A percentile compares a stretch with the other conserved stretches of the same genome.
These are phyloP conservation scores for Catotricha subobsoleta DNA, from an alignment of 2,888 invertebrate genomes.

Conservation along the genomic window DNA sequence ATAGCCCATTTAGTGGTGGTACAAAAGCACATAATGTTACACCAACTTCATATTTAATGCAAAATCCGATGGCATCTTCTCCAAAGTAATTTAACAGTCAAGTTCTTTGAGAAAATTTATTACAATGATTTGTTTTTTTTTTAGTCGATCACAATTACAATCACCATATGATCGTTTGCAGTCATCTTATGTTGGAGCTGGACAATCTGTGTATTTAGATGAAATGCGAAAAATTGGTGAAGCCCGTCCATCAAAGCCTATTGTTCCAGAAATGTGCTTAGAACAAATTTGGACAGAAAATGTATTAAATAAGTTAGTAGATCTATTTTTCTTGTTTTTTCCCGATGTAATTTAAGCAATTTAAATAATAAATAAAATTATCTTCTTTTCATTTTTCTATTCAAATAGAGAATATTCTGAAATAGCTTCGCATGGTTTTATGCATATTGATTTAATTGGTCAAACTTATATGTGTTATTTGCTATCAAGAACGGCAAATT, in stretches of 20 bases:
- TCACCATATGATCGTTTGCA: constrained; percentile 24
- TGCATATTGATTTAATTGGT: constrained; percentile 70
- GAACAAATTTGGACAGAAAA: constrained; percentile 82
- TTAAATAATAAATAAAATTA: background rate
- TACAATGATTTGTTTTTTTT: no score
- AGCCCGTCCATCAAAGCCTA: constrained; percentile 41
- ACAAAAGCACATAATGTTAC: background rate
- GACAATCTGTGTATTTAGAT: constrained; percentile 23
- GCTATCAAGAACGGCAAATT: constrained; percentile 30
- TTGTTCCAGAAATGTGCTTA: constrained; percentile 71
- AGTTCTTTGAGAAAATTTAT: no score
- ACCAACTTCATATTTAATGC: background rate
- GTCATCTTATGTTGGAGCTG: constrained; percentile 20
- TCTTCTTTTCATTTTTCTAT: background rate
- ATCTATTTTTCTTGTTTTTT: background rate
- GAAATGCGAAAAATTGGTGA: constrained; percentile 32
- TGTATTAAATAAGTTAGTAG: constrained; percentile 28
- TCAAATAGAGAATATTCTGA: constrained; percentile 31
- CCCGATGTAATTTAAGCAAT: background rate
- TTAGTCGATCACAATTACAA: constrained; percentile 22
- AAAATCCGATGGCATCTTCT: background rate
- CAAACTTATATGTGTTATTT: constrained; percentile 71
- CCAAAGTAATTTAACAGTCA: background rate
- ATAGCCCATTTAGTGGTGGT: no score
- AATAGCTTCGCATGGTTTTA: constrained; percentile 56